Base-by-base conservation (phyloP, 2,797 vertebrate species). In the Eulemur mongoz region DNA sequence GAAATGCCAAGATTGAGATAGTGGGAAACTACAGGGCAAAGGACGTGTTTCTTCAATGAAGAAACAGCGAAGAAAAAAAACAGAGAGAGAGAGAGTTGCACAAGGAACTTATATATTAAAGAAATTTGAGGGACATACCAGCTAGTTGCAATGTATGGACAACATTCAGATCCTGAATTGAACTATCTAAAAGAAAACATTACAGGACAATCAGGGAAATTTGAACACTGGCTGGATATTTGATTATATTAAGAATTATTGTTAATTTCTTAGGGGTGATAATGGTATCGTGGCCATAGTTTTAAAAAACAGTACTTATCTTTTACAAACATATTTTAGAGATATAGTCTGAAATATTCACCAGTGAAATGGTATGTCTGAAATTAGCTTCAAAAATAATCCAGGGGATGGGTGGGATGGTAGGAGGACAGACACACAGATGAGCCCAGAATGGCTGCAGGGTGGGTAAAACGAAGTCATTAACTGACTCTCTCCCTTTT, bases 301-400 rank as follows among this genome's bases (percentile, higher is more conserved):
- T 54, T 90, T 78, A 57, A 40, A 91, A 79, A 84, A 18, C 7
- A 52, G 20, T 20, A 23, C 88, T 84, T 70, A 52, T 72, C 79
- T 82, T 93, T 73, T 82, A 57, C 48, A 94, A 85, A 73, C 54
- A 83, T 73, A 59, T 25, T 92, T 89, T 69, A 65, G 63, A 73
- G 50, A 75, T 35, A 73, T 40, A 92, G 72, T 96, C 45, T 93
- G 40, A 48, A 87, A 86, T 81, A 90, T 20, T 87, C 38, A 87
- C 87, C 11, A 7, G 0, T 27, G 14, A 93, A 90, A 92, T 82
- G 20, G n/a, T n/a, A 65, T 59, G 2, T 27, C 38, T 88, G 43
- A 48, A 12, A 63, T 80, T 43, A 91, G 48, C 83, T 96, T 89
- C 52, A 91, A 89, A 92, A 93, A 63, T 20, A 95, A 76, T 14